A percentile compares a stretch with the other conserved stretches of the same genome.
These are phyloP conservation scores for Plodia interpunctella DNA, from an alignment of 1,140 invertebrate genomes.

Conservation along the genomic window DNA sequence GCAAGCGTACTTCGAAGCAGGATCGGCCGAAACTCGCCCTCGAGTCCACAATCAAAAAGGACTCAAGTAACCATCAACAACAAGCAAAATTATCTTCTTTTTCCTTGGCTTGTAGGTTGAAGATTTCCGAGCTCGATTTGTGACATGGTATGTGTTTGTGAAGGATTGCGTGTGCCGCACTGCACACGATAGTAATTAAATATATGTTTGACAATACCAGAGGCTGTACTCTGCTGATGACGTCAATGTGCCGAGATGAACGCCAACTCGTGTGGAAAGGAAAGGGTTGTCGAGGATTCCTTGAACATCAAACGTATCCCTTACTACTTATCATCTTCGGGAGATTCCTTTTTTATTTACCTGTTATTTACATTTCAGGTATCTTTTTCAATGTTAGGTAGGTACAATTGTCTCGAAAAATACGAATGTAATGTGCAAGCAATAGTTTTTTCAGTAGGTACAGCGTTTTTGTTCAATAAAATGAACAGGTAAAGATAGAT, in stretches of 20 bases:
- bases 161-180: slow-evolving; percentile 60
- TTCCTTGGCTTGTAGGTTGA: neutral
- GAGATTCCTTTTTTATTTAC: too few relatives aligned
- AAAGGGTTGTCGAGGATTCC: slow-evolving; percentile 23
- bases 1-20: slow-evolving; percentile 58
- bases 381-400: too few relatives aligned
- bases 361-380: too few relatives aligned
- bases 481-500: neutral
- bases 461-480: too few relatives aligned
- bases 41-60: slow-evolving; percentile 25
- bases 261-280: slow-evolving; percentile 28
- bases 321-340: too few relatives aligned
- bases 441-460: too few relatives aligned
- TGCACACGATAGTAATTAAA: slow-evolving; percentile 75
- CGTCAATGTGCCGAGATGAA: slow-evolving; percentile 54
- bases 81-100: neutral
- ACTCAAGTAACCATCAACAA: slow-evolving; percentile 23
- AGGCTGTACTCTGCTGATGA: slow-evolving; percentile 67
- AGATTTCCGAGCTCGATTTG: neutral
- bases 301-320: too few relatives aligned
- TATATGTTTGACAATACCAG: slow-evolving; percentile 74
- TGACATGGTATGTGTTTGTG: slow-evolving; percentile 23
- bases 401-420: too few relatives aligned
- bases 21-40: slow-evolving; percentile 67
- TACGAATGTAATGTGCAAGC: too few relatives aligned